phyloP scores from a whole-genome alignment of 35 echinoderm and acorn worm species.

The Strongylocentrotus purpuratus region DNA sequence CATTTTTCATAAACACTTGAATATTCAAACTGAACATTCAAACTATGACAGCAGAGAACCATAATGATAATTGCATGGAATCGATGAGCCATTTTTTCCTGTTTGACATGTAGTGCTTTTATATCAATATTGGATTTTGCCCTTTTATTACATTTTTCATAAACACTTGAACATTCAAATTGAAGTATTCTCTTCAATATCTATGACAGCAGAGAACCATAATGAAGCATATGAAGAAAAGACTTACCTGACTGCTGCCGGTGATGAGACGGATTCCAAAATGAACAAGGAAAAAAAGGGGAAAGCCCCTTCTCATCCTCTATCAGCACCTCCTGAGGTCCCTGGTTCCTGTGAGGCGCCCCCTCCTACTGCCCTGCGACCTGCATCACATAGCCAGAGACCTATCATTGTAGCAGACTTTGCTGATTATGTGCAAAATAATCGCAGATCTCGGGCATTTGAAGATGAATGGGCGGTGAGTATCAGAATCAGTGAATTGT shows the following conservation, averaged over 20 bases:
- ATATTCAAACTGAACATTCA: not conserved
- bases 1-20: not conserved
- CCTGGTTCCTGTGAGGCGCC: not conserved
- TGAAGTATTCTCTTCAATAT: not conserved
- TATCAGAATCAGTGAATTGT: not conserved
- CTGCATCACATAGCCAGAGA: not conserved
- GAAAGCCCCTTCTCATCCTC: not conserved
- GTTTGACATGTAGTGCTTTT: not conserved
- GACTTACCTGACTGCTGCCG: not conserved
- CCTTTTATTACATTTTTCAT: not conserved
- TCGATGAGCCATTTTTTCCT: not conserved
- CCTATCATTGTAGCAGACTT: slow-evolving; percentile 15
- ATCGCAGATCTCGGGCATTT: slow-evolving; percentile 26
- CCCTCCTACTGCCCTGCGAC: not conserved
- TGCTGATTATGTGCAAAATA: not conserved
- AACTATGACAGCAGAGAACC: slow-evolving; percentile 2
- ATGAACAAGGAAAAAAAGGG: not conserved
- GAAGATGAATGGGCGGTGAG: slow-evolving; percentile 48
- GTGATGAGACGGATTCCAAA: not conserved
- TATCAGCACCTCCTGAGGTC: not conserved
- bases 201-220: slow-evolving; percentile 14
- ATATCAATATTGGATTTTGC: not conserved
- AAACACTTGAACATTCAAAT: not conserved
- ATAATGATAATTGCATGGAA: not conserved
- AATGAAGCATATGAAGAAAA: slow-evolving; percentile 34